Conservation (phyloP, 1,140 invertebrate species). For the Episyrphus balteatus region DNA sequence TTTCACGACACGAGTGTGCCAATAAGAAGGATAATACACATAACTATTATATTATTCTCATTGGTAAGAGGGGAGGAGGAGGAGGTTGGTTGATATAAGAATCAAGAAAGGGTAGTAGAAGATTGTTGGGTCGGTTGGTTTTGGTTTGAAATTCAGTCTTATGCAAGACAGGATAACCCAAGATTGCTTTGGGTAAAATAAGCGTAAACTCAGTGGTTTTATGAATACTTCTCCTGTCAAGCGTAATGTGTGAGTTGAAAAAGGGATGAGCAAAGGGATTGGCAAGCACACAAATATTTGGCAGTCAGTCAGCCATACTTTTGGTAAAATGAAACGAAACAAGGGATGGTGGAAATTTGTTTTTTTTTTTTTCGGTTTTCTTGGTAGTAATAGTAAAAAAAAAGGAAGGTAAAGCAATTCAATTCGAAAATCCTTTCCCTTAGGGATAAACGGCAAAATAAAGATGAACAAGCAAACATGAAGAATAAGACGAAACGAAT, state of each 20-base stretch:
- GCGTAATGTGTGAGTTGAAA: neutral
- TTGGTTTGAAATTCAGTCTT: neutral
- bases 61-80: conserved; percentile 19
- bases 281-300: too few relatives aligned
- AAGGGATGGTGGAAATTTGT: too few relatives aligned
- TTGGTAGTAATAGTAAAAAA: too few relatives aligned
- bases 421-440: too few relatives aligned
- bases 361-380: too few relatives aligned
- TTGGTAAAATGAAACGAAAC: too few relatives aligned
- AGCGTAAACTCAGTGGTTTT: conserved; percentile 36
- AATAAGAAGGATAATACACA: conserved; percentile 34
- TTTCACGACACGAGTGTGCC: conserved; percentile 32
- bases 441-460: too few relatives aligned
- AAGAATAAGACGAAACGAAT: too few relatives aligned
- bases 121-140: neutral
- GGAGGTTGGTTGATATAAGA: conserved; percentile 1
- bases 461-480: too few relatives aligned
- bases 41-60: conserved; percentile 35
- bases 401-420: too few relatives aligned
- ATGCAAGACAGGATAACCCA: conserved; percentile 13
- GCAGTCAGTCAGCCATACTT: too few relatives aligned
- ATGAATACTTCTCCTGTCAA: conserved; percentile 28
- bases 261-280: too few relatives aligned
- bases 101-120: neutral
- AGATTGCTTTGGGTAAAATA: conserved; percentile 36